Percentiles rank a stretch among this genome's conserved stretches.
These are phyloP conservation scores for Periphyllus acericola DNA, from an alignment of 2,888 invertebrate species.

Conservation along the genomic window DNA sequence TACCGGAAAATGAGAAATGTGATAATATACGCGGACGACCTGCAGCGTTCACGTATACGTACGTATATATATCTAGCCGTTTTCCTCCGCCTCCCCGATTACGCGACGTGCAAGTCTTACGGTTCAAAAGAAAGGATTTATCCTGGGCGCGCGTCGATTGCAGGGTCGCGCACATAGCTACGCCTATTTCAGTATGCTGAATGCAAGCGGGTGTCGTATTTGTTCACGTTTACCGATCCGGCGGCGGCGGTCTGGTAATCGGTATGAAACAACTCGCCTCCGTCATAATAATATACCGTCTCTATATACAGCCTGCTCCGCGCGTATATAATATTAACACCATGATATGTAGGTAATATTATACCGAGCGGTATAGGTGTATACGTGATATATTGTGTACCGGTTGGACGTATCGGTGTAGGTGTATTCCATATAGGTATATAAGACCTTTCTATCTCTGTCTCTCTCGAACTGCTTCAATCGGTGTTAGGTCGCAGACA, in stretches of 20 bases:
- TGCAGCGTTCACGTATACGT: too few relatives aligned
- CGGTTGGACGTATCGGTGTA: too few relatives aligned
- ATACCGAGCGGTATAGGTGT: background rate
- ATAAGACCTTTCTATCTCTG: too few relatives aligned
- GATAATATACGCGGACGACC: conserved; percentile 26
- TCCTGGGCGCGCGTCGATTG: background rate
- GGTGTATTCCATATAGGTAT: background rate
- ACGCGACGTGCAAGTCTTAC: background rate
- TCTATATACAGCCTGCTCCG: too few relatives aligned
- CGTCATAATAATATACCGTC: too few relatives aligned
- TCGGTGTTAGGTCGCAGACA: conserved; percentile 6
- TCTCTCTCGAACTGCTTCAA: background rate
- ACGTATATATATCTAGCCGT: background rate
- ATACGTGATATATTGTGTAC: background rate
- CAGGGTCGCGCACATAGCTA: background rate
- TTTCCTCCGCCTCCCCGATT: background rate
- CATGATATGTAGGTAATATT: background rate
- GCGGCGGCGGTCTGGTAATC: background rate
- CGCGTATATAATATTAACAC: background rate
- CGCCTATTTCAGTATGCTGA: too few relatives aligned
- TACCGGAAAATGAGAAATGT: conserved; percentile 52
- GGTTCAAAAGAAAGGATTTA: conserved; percentile 27
- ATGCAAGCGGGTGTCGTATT: too few relatives aligned
- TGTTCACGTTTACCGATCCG: background rate
- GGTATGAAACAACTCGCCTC: too few relatives aligned